Percentiles rank a stretch among this genome's conserved stretches.
phyloP scores from a whole-genome alignment of 1,140 invertebrate genomes.

The Homarus americanus region DNA sequence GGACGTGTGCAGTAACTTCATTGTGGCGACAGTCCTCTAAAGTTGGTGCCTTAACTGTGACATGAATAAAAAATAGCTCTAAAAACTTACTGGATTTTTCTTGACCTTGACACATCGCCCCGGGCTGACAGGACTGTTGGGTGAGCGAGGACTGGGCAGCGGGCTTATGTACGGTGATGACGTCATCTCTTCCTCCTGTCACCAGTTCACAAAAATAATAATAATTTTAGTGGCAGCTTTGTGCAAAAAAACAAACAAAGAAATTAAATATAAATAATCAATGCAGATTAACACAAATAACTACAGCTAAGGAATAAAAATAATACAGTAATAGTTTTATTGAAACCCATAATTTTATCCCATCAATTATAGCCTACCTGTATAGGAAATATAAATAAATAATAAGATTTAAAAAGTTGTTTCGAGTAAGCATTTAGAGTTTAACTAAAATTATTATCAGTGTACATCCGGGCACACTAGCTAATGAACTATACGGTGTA shows the following conservation, averaged over 20 bases:
- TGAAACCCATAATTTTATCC: background rate
- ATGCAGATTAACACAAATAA: background rate
- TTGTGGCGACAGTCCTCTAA: too few relatives aligned
- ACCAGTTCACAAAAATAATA: background rate
- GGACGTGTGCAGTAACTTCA: too few relatives aligned
- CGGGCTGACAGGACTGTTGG: slow-evolving; percentile 58
- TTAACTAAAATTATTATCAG: too few relatives aligned
- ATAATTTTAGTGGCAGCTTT: background rate
- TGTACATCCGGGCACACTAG: too few relatives aligned
- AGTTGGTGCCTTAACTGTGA: too few relatives aligned
- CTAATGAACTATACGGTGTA: too few relatives aligned
- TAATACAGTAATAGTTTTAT: background rate
- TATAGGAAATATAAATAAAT: too few relatives aligned
- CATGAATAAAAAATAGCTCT: too few relatives aligned
- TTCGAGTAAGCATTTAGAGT: too few relatives aligned
- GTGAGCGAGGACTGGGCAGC: slow-evolving; percentile 58
- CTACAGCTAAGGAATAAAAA: background rate
- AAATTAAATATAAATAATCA: background rate
- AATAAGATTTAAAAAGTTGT: too few relatives aligned
- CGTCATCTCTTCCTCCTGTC: slow-evolving; percentile 17
- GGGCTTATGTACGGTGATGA: slow-evolving; percentile 58
- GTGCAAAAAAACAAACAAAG: background rate
- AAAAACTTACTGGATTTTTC: slow-evolving; percentile 62
- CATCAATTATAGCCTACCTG: background rate
- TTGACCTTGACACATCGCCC: slow-evolving; percentile 64